Evolutionary conservation across 2,888 invertebrate genomes (phyloP).

Genomic region (Melangyna quadrimaculata): DNA sequence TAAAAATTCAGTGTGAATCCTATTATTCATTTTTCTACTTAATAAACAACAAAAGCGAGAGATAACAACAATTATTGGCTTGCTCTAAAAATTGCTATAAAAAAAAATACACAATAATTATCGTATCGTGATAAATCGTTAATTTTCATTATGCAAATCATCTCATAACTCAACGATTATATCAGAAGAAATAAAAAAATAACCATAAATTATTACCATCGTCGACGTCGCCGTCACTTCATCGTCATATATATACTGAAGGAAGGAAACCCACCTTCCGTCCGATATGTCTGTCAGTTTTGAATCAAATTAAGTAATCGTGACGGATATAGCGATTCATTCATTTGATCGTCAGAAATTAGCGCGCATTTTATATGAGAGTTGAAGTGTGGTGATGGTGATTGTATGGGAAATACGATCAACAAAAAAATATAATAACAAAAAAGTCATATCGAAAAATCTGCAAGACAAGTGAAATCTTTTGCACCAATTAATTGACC

Average conservation of each 20-base stretch:
- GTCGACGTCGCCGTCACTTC: not conserved
- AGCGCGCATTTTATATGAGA: not conserved
- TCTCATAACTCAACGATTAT: constrained; percentile 42
- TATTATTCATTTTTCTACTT: not conserved
- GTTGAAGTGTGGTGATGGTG: no score
- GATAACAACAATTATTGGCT: not conserved
- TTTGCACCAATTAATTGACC: constrained; percentile 60
- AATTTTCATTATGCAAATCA: constrained; percentile 60
- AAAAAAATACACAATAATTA: constrained; percentile 14
- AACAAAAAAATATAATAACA: not conserved
- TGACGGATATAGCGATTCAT: constrained; percentile 37
- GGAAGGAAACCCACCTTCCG: constrained; percentile 35
- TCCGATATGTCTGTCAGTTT: constrained; percentile 8
- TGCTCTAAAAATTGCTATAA: not conserved
- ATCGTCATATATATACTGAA: no score
- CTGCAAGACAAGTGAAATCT: constrained; percentile 51
- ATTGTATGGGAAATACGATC: not conserved
- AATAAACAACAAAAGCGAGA: not conserved
- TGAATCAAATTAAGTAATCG: constrained; percentile 59
- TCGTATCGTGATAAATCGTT: constrained; percentile 36
- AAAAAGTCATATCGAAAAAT: not conserved
- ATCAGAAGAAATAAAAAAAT: constrained; percentile 28
- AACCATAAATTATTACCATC: constrained; percentile 10
- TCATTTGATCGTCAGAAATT: constrained; percentile 32
- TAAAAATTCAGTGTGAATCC: not conserved